phyloP scores from a whole-genome alignment of 2,113 vertebrate species.

The Lophius piscatorius region DNA sequence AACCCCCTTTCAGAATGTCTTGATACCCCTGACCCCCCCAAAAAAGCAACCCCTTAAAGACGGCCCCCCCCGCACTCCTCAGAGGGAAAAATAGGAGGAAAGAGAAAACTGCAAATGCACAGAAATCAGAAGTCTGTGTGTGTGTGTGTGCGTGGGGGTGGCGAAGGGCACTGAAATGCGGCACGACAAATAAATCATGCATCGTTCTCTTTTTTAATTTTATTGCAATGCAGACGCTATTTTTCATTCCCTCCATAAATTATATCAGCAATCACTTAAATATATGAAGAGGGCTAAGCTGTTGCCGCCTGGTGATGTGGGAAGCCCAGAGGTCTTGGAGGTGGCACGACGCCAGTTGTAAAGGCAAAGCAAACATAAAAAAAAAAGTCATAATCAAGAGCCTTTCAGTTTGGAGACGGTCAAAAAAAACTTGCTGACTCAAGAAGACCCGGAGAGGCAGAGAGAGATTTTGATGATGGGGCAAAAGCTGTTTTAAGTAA shows the following conservation, averaged over 20 bases:
- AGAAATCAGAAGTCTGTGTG: slow-evolving; percentile 40
- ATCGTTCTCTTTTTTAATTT: slow-evolving; percentile 44
- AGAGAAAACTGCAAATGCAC: slow-evolving; percentile 50
- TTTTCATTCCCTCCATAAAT: slow-evolving; percentile 73
- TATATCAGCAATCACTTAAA: slow-evolving; percentile 71
- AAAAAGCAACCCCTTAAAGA: slow-evolving; percentile 33
- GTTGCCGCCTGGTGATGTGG: slow-evolving; percentile 55
- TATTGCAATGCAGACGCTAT: slow-evolving; percentile 65
- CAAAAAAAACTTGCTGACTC: slow-evolving; percentile 56
- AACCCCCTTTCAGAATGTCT: no score
- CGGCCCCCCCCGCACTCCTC: slow-evolving; percentile 21
- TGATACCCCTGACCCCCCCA: slow-evolving; percentile 10
- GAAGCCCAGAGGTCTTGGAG: slow-evolving; percentile 36
- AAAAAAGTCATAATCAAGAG: slow-evolving; percentile 49
- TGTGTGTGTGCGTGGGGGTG: neutral
- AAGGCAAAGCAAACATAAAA: slow-evolving; percentile 38
- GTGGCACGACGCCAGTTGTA: slow-evolving; percentile 51
- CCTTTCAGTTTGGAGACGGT: slow-evolving; percentile 43
- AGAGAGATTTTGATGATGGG: slow-evolving; percentile 34
- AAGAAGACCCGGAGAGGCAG: slow-evolving; percentile 35
- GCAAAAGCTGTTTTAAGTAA: slow-evolving; percentile 29
- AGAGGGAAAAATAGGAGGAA: slow-evolving; percentile 16
- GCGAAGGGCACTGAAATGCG: slow-evolving; percentile 46
- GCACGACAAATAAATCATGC: slow-evolving; percentile 64
- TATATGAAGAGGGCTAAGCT: slow-evolving; percentile 36